These are phyloP conservation scores for Dusona sp. DNA, from an alignment of 2,888 invertebrate species.

Conservation along the genomic window DNA sequence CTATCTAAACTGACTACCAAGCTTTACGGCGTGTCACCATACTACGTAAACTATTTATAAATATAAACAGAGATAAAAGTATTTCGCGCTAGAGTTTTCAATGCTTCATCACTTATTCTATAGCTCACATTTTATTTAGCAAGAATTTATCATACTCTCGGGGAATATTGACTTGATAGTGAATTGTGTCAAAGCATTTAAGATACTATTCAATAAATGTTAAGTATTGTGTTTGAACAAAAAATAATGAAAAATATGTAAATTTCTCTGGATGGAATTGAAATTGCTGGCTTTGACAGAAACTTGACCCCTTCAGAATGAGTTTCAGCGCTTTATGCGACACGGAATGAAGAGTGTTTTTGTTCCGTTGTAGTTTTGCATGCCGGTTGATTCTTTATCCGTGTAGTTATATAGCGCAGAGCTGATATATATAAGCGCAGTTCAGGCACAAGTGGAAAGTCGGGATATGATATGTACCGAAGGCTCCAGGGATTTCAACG, in stretches of 20 bases:
- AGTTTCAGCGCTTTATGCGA: neutral
- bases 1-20: constrained; percentile 55
- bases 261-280: neutral
- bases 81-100: neutral
- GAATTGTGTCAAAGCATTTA: neutral
- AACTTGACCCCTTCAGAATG: neutral
- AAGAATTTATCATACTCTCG: neutral
- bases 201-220: neutral
- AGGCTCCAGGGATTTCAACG: constrained; percentile 75
- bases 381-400: constrained; percentile 38
- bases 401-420: constrained; percentile 23
- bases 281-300: constrained; percentile 15
- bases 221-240: neutral
- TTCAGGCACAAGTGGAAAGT: constrained; percentile 24
- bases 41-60: neutral
- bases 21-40: constrained; percentile 52
- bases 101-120: neutral
- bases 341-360: constrained; percentile 8
- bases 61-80: neutral
- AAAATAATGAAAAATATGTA: neutral
- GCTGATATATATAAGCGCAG: constrained; percentile 18
- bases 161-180: neutral
- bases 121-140: neutral
- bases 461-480: constrained; percentile 59
- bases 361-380: constrained; percentile 17